Base-by-base conservation (phyloP, 92 coral and sea anemone species). In the Ricordea florida region DNA sequence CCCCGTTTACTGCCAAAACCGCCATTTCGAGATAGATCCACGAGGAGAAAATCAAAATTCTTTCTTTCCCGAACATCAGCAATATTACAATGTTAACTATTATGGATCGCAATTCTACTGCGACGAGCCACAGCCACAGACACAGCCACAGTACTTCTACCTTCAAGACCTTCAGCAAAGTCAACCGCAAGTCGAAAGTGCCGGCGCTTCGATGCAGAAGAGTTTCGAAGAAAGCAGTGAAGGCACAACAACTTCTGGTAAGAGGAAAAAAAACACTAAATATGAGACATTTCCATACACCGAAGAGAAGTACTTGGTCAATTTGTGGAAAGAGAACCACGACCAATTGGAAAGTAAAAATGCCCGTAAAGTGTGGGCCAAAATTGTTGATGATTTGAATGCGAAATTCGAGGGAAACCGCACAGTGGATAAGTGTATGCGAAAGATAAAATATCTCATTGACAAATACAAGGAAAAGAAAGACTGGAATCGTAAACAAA, bases 401-500 rank as follows among this genome's bases (percentile, higher is more conserved):
- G 28, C 57, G 28, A 49, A 30, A 43, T 66, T 66, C 60, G 10
- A 45, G 28, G 18, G 42, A 37, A 66, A 25, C 34, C 27, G 74
- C 13, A 44, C 57, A 14, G 74, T 67, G 5, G 72, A 75, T 18
- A 75, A 75, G 36, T 75, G 82, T 25, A 50, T 44, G 51, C 28
- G 62, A 3, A 75, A 75, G 34, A 75, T 75, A 13, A 75, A 75
- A 45, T 75, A 74, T 33, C 51, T 74, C 14, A 27, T 75, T 10
- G 73, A 62, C 38, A 42, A 45, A 38, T 75, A 75, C 49, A 75
- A 75, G 37, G 82, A 62, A 26, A 48, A 28, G 24, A 75, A 62
- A 26, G 71, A 47, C 33, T 75, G 82, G 82, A 75, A 62, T 27
- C 49, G 52, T 22, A 62, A 75, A 5, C 82, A 77, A 53, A 62